These are phyloP conservation scores for Oconnorella tubifera DNA, from an alignment of 2,888 invertebrate genomes.

Conservation along the genomic window DNA sequence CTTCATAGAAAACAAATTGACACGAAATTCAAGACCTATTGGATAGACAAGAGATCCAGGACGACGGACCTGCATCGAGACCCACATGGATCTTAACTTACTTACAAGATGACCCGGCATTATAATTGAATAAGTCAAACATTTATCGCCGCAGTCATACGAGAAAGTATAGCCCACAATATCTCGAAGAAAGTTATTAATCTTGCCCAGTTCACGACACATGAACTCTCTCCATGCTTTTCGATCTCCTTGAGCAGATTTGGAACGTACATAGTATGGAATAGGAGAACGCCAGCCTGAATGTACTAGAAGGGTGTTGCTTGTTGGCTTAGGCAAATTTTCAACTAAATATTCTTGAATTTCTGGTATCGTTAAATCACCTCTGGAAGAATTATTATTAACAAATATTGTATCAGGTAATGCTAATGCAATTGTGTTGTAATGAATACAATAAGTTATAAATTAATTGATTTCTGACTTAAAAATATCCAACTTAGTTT, in stretches of 20 bases:
- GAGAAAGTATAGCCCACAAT: constrained; percentile 8
- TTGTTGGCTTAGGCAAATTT: constrained; percentile 39
- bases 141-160: constrained; percentile 2
- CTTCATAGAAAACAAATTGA: constrained; percentile 38
- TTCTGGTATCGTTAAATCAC: constrained; percentile 35
- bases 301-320: not conserved
- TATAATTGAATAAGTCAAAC: constrained; percentile 3
- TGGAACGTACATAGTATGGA: constrained; percentile 7
- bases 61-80: constrained; percentile 31
- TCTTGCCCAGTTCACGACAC: constrained; percentile 14
- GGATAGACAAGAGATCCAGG: constrained; percentile 43
- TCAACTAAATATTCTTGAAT: constrained; percentile 44
- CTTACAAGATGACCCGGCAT: not conserved
- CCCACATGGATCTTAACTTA: constrained; percentile 5
- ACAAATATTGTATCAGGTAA: not conserved
- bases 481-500: too few relatives aligned
- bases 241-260: not conserved
- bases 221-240: constrained; percentile 11
- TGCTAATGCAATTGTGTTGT: too few relatives aligned
- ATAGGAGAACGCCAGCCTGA: constrained; percentile 6
- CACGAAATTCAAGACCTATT: constrained; percentile 41
- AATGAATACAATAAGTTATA: too few relatives aligned
- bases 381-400: constrained; percentile 35
- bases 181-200: not conserved
- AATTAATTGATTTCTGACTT: too few relatives aligned